Conservation (phyloP, 2,113 vertebrate species). For the Lethenteron reissneri region DNA sequence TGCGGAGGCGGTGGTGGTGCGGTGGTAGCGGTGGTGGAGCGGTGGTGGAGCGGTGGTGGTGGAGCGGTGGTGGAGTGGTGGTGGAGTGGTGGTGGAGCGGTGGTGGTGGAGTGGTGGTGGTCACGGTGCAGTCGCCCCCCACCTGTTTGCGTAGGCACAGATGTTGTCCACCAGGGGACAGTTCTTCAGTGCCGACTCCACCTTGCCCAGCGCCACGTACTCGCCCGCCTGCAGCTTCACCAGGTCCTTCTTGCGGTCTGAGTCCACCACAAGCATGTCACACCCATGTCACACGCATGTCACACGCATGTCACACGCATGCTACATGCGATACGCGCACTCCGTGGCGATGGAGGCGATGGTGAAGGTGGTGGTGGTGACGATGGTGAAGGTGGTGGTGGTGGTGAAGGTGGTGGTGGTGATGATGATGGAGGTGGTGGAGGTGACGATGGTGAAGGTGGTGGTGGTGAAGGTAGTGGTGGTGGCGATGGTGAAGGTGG, state of each 20-base stretch:
- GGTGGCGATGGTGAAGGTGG: too few species aligned
- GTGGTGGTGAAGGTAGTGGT: too few species aligned
- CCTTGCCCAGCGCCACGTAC: constrained; percentile 84
- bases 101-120: not conserved
- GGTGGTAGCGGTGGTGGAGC: not conserved
- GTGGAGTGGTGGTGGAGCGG: not conserved
- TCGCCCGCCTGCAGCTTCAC: constrained; percentile 87
- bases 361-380: too few species aligned
- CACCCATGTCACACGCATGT: too few species aligned
- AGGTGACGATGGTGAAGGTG: too few species aligned
- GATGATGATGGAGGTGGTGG: too few species aligned
- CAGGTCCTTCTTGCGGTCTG: constrained; percentile 89
- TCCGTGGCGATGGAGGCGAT: too few species aligned
- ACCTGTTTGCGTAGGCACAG: constrained; percentile 87
- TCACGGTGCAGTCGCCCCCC: constrained; percentile 9
- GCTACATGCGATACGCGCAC: too few species aligned
- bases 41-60: not conserved
- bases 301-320: too few species aligned
- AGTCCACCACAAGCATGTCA: not conserved
- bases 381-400: too few species aligned
- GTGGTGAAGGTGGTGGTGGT: too few species aligned
- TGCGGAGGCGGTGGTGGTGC: not conserved
- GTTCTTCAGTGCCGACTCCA: constrained; percentile 75
- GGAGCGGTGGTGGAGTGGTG: not conserved
- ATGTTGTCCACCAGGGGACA: constrained; percentile 74